Percentiles rank a stretch among this genome's conserved stretches.
Evolutionary conservation across 2,797 vertebrate genomes (phyloP).

Genomic region (Pantherophis vulpinus): DNA sequence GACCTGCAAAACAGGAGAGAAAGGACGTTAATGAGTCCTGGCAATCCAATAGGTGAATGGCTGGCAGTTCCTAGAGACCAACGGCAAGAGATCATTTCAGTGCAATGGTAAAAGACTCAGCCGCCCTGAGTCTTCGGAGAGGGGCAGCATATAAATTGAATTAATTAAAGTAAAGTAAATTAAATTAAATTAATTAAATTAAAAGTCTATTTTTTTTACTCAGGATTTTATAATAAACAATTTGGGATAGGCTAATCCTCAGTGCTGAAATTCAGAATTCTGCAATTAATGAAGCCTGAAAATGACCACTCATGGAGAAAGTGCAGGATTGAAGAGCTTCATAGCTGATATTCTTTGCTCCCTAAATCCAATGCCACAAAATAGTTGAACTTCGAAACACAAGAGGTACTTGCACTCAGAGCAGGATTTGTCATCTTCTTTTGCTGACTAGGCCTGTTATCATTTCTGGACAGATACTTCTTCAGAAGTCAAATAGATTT

Average conservation of each 20-base stretch:
- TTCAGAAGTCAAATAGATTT: not conserved
- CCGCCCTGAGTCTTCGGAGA: too few relatives aligned
- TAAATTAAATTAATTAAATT: too few relatives aligned
- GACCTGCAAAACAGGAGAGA: not conserved
- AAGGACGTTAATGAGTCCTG: conserved; percentile 10
- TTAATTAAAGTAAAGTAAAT: too few relatives aligned
- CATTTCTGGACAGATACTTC: not conserved
- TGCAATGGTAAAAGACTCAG: not conserved
- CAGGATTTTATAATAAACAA: conserved; percentile 4
- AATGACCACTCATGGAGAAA: not conserved
- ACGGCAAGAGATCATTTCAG: not conserved
- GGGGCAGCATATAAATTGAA: too few relatives aligned
- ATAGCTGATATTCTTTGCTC: not conserved
- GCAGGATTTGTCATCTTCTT: too few relatives aligned
- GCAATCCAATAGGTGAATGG: not conserved
- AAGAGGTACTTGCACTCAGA: not conserved
- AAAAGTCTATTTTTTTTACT: conserved; percentile 4
- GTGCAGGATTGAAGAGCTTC: not conserved
- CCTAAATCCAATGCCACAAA: not conserved
- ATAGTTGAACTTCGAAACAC: not conserved
- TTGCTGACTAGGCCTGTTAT: not conserved
- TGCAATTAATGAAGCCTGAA: not conserved
- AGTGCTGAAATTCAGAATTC: not conserved
- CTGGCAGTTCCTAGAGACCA: conserved; percentile 17
- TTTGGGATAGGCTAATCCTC: not conserved